These are phyloP conservation scores for Epizoanthus rinbou DNA, from an alignment of 92 coral and sea anemone genomes.

Conservation along the genomic window DNA sequence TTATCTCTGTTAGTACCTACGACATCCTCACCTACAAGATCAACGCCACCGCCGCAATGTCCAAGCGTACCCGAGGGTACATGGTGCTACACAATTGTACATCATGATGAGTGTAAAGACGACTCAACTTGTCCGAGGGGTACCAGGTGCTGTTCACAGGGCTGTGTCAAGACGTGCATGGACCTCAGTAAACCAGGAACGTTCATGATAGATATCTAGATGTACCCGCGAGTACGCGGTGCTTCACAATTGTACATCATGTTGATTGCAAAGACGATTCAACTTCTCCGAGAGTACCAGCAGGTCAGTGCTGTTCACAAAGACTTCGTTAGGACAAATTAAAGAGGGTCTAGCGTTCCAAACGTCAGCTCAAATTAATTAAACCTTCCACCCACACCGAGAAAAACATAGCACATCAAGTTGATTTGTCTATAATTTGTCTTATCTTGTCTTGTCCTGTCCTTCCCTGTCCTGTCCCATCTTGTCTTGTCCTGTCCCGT, in stretches of 20 bases:
- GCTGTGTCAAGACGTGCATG: background rate
- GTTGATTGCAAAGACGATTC: background rate
- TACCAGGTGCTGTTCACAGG: slow-evolving; percentile 1
- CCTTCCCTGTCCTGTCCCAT: too few species aligned
- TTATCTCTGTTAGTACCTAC: background rate
- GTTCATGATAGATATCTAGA: background rate
- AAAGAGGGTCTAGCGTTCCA: background rate
- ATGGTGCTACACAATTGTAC: background rate
- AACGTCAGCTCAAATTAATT: too few species aligned
- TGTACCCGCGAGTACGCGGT: background rate
- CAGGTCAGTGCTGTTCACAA: slow-evolving; percentile 7
- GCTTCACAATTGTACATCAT: background rate
- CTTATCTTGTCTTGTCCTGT: too few species aligned
- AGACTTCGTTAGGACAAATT: too few species aligned
- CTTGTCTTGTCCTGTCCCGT: too few species aligned
- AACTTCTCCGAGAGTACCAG: background rate
- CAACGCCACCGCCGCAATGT: background rate
- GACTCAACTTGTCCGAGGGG: background rate
- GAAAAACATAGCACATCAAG: too few species aligned
- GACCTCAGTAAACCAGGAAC: slow-evolving; percentile 3
- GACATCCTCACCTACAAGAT: background rate
- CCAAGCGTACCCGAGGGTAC: background rate
- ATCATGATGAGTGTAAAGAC: background rate
- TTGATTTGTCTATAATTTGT: too few species aligned
- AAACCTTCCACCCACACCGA: too few species aligned